These are phyloP conservation scores for Capitulum mitella DNA, from an alignment of 2,888 invertebrate species.

Conservation along the genomic window DNA sequence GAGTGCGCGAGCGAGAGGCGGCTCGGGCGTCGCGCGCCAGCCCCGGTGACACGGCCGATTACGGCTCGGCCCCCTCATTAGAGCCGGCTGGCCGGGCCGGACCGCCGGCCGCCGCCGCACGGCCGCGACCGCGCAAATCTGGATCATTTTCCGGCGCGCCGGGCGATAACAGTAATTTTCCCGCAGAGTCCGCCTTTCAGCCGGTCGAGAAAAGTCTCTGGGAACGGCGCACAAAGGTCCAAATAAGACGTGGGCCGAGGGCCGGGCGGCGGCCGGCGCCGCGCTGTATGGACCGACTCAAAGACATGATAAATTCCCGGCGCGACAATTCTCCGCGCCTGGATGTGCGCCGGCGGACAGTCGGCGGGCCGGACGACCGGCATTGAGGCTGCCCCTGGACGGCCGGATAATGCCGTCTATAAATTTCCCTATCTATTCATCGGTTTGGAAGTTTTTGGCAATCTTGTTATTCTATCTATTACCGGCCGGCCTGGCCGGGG, in stretches of 20 bases:
- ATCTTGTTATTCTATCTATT: conserved; percentile 23
- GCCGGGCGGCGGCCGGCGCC: background rate
- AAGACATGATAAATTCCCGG: background rate
- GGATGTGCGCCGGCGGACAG: background rate
- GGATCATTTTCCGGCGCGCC: background rate
- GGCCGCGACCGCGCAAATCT: background rate
- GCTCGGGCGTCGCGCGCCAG: no score
- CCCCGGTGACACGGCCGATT: background rate
- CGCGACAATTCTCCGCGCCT: background rate
- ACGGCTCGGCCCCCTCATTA: no score
- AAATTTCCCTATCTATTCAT: conserved; percentile 17
- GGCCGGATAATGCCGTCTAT: background rate
- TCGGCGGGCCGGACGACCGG: no score
- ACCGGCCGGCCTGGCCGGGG: background rate
- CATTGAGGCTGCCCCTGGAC: background rate
- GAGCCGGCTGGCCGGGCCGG: background rate
- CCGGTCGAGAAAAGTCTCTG: background rate
- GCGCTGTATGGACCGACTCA: background rate
- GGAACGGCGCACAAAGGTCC: background rate
- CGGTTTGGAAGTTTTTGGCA: conserved; percentile 14
- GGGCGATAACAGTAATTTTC: conserved; percentile 4
- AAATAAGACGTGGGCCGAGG: background rate
- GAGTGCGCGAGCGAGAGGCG: no score
- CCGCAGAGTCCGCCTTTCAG: background rate
- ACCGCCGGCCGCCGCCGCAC: background rate